Evolutionary conservation across 2,797 vertebrate species (phyloP).

Genomic region (Semotilus atromaculatus): DNA sequence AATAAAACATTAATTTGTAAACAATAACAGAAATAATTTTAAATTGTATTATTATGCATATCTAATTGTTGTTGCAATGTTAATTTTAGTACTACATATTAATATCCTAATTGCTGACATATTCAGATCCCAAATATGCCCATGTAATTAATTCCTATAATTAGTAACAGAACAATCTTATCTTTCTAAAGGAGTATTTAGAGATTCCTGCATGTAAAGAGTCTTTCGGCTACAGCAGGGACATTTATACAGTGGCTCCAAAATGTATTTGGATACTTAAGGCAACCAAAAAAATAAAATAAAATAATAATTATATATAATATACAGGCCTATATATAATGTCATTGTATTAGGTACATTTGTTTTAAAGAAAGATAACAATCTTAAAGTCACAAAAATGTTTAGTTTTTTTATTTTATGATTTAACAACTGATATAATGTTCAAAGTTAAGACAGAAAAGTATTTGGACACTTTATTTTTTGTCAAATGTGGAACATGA

Average conservation of each 20-base stretch:
- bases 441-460: background rate
- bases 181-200: background rate
- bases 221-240: background rate
- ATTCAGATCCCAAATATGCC: background rate
- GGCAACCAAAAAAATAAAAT: too few species aligned
- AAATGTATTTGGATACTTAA: too few species aligned
- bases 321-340: too few species aligned
- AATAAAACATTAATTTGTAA: too few species aligned
- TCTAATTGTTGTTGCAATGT: too few species aligned
- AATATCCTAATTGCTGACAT: background rate
- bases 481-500: background rate
- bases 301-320: too few species aligned
- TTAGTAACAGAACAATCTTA: background rate
- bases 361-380: background rate
- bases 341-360: too few species aligned
- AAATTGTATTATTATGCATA: too few species aligned
- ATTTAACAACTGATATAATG: background rate
- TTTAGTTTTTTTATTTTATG: too few species aligned
- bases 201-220: background rate
- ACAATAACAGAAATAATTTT: too few species aligned
- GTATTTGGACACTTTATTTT: background rate
- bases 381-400: background rate
- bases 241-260: background rate
- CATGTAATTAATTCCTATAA: background rate
- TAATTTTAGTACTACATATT: background rate